Evolutionary conservation across 2,113 vertebrate species (phyloP), one percentile per base, ranked within the genome.

Genomic region (Ranitomeya imitator): DNA sequence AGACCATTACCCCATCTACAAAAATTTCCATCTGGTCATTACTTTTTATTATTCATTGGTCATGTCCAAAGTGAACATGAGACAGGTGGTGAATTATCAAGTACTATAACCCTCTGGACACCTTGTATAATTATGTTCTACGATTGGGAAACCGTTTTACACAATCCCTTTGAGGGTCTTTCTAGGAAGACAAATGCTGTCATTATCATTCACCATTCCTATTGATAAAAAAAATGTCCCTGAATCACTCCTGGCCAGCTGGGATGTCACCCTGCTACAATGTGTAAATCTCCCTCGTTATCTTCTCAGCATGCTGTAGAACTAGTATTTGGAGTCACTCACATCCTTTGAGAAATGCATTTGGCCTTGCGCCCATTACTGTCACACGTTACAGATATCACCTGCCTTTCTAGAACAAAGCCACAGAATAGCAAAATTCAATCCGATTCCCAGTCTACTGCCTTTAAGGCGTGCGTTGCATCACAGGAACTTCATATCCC

Each of bases 381-480:
- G 63, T 69, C n/a, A 83, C 81, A 54, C 45, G 21, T 69, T 83
- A 83, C 37, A 54, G 31, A 83, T 51, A 69, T 63, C 81, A 83
- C 81, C 81, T 83, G 81, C 81, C 45, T 83, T 54, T 69, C 45
- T 52, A n/a, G 31, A 83, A 83, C 61, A 83, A 83, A 83, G 81
- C 61, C 45, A 67, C 52, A 54, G 14, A 54, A 23, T 45, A 23
- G 51, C 69, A 83, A 67, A 69, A 69, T 65, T 7, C 11, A 11
- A 67, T 45, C 54, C 15, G 52, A 23, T 69, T 69, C 13, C 45
- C 80, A 83, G 60, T 83, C 80, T 61, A 51, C 13, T 83, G 61
- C 61, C 21, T 69, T 67, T 45, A 61, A 61, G 81, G 37, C 19
- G 4, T 67, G 23, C 60, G 37, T 67, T 83, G 61, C 61, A 31